Evolutionary conservation across 2,888 invertebrate genomes (phyloP).

Genomic region (Lissocephala sabroskyi): DNA sequence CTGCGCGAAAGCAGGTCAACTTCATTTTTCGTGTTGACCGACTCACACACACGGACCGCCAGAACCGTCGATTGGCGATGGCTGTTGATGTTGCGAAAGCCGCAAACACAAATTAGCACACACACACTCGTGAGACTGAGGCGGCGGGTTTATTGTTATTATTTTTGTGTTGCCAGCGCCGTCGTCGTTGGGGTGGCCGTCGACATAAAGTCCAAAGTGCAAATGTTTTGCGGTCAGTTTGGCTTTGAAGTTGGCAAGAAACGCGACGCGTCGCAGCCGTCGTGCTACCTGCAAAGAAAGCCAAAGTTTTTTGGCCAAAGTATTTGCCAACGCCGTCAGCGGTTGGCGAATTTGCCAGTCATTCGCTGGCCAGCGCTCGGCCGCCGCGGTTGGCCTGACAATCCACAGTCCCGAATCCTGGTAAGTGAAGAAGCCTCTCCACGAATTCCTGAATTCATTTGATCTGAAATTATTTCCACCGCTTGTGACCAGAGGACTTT

Average conservation of each 20-base stretch:
- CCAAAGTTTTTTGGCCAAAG: no score
- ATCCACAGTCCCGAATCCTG: no score
- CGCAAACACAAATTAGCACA: constrained; percentile 62
- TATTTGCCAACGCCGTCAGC: no score
- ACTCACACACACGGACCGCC: constrained; percentile 1
- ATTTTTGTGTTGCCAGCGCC: constrained; percentile 36
- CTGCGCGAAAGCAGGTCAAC: constrained; percentile 57
- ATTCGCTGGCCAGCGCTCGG: no score
- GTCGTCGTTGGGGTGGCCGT: constrained; percentile 11
- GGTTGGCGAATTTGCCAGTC: no score
- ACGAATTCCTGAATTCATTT: no score
- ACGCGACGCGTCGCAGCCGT: constrained; percentile 54
- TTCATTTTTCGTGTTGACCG: constrained; percentile 62
- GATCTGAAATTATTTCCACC: no score
- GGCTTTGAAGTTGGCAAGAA: constrained; percentile 56
- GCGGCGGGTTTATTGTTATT: constrained; percentile 48
- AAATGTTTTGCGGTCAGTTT: constrained; percentile 68
- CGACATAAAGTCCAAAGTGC: constrained; percentile 59
- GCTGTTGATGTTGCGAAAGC: constrained; percentile 43
- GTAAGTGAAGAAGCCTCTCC: no score
- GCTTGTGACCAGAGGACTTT: no score
- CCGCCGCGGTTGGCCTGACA: no score
- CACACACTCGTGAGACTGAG: constrained; percentile 28
- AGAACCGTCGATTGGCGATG: constrained; percentile 17
- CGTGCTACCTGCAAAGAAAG: no score